Conservation (phyloP, 2,888 invertebrate species). For the Acleris laterana region DNA sequence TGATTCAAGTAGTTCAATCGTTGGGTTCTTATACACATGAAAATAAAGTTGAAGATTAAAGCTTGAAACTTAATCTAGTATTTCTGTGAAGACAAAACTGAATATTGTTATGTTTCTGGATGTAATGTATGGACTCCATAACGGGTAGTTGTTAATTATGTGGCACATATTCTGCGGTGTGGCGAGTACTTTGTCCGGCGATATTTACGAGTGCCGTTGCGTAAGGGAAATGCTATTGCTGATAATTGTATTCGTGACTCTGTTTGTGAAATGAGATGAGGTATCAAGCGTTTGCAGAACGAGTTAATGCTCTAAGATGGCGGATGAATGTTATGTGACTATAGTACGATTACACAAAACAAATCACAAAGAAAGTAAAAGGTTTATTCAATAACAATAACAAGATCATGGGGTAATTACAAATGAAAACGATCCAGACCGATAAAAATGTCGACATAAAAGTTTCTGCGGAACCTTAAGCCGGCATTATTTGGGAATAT, state of each 20-base stretch:
- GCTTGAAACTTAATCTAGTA: background rate
- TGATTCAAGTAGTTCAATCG: no score
- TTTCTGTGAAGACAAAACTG: constrained; percentile 48
- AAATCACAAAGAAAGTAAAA: background rate
- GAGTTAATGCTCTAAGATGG: background rate
- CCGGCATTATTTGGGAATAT: constrained; percentile 69
- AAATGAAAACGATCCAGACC: background rate
- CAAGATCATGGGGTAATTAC: background rate
- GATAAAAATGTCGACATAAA: constrained; percentile 22
- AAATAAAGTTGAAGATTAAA: background rate
- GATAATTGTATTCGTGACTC: constrained; percentile 36
- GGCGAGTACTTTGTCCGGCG: constrained; percentile 61
- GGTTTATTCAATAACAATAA: background rate
- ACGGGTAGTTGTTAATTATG: constrained; percentile 78
- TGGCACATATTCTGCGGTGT: constrained; percentile 64
- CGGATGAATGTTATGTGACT: background rate
- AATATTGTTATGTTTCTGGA: constrained; percentile 70
- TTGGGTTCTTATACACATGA: no score
- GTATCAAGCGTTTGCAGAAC: background rate
- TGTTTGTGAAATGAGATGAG: constrained; percentile 13
- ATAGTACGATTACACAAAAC: background rate
- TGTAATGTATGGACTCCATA: constrained; percentile 69
- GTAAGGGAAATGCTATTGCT: constrained; percentile 32
- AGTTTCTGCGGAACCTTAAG: constrained; percentile 44
- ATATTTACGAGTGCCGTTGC: constrained; percentile 28